Percentiles rank a stretch among this genome's conserved stretches.
Evolutionary conservation across 2,797 vertebrate genomes (phyloP).

Genomic region (Brotogeris chrysoptera): DNA sequence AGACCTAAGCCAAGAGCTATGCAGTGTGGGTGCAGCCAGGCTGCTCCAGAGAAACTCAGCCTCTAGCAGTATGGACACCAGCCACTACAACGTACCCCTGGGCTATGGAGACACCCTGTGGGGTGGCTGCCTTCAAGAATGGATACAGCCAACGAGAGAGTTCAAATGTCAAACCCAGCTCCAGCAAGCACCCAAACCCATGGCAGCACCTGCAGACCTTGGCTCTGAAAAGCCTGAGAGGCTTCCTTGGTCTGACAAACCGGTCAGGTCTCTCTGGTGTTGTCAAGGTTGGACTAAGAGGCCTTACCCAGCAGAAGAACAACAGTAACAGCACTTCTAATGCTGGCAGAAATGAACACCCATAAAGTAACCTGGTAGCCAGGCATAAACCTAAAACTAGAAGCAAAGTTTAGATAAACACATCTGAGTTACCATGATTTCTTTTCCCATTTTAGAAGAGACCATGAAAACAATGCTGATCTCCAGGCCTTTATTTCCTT

Average conservation of each 20-base stretch:
- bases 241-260: background rate
- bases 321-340: background rate
- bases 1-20: background rate
- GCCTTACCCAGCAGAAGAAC: background rate
- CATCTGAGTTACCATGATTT: constrained; percentile 23
- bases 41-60: background rate
- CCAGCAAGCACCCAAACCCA: background rate
- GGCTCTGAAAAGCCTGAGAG: background rate
- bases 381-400: background rate
- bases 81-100: too few species aligned
- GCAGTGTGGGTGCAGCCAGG: background rate
- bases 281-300: background rate
- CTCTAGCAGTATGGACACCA: background rate
- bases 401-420: background rate
- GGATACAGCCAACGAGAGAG: background rate
- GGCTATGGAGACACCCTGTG: background rate
- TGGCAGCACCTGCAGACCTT: background rate
- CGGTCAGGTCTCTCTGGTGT: background rate
- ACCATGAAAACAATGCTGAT: constrained; percentile 13
- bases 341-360: background rate
- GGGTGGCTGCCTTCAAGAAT: background rate
- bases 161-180: background rate
- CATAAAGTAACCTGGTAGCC: background rate
- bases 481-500: constrained; percentile 37
- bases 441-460: constrained; percentile 39